Conservation (phyloP, 92 coral and sea anemone species). For the Anthopleura xanthogrammica region DNA sequence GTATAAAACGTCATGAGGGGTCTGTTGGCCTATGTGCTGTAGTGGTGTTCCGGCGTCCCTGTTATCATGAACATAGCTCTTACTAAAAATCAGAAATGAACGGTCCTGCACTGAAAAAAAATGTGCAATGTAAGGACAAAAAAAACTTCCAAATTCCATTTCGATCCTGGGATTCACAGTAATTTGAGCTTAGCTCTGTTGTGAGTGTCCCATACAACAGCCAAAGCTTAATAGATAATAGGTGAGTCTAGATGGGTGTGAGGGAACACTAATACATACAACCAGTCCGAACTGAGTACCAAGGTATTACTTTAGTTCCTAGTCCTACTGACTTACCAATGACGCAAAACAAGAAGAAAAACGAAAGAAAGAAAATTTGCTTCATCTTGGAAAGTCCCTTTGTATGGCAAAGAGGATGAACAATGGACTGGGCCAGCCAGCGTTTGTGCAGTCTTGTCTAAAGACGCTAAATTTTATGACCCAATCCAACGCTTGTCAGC, state of each 20-base stretch:
- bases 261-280: no score
- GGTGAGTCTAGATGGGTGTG: not conserved
- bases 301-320: not conserved
- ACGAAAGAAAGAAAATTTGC: not conserved
- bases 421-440: not conserved
- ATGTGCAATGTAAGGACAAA: not conserved
- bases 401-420: not conserved
- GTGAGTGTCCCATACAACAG: not conserved
- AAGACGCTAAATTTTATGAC: not conserved
- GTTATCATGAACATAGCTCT: no score
- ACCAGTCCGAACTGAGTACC: not conserved
- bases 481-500: not conserved
- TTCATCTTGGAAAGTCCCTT: not conserved
- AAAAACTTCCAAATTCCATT: not conserved
- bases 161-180: no score
- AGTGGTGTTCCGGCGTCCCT: no score
- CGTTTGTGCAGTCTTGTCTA: not conserved
- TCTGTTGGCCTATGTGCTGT: no score
- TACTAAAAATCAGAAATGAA: no score
- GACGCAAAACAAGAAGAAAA: not conserved
- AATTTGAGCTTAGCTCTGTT: no score
- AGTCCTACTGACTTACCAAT: not conserved
- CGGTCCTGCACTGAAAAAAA: no score
- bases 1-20: no score
- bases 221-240: not conserved